Evolutionary conservation across 1,140 invertebrate species (phyloP).

Genomic region (Drosophila gunungcola): DNA sequence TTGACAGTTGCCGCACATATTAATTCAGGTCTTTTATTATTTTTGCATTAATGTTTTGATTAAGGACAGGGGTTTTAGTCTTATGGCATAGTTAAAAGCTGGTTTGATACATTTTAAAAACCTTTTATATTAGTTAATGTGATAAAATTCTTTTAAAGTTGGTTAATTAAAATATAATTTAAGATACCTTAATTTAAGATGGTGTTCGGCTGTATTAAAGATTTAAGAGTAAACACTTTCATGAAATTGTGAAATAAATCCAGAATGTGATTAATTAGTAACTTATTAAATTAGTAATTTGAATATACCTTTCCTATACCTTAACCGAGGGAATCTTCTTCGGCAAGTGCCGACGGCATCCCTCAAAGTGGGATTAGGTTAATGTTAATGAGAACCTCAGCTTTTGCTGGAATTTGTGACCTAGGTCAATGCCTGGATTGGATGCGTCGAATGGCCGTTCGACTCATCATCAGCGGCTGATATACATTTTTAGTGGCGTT

Average conservation of each 20-base stretch:
- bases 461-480: slow-evolving; percentile 32
- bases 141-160: background rate
- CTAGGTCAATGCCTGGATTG: slow-evolving; percentile 60
- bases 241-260: background rate
- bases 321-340: slow-evolving; percentile 34
- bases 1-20: slow-evolving; percentile 19
- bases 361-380: slow-evolving; percentile 36
- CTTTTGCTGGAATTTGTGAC: slow-evolving; percentile 45
- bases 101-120: slow-evolving; percentile 4
- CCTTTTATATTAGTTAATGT: background rate
- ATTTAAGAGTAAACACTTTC: too few species aligned
- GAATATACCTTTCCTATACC: slow-evolving; percentile 22
- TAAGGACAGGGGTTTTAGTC: slow-evolving; percentile 5
- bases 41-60: slow-evolving; percentile 21
- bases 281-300: background rate
- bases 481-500: slow-evolving; percentile 57
- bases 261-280: too few species aligned
- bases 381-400: slow-evolving; percentile 35
- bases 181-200: too few species aligned
- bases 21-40: slow-evolving; percentile 30
- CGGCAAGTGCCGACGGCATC: slow-evolving; percentile 20
- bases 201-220: background rate
- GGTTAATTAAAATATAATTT: background rate
- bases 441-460: slow-evolving; percentile 18
- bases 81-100: slow-evolving; percentile 6